Base-by-base conservation (phyloP, 2,888 invertebrate genomes). In the Cactoblastis cactorum region DNA sequence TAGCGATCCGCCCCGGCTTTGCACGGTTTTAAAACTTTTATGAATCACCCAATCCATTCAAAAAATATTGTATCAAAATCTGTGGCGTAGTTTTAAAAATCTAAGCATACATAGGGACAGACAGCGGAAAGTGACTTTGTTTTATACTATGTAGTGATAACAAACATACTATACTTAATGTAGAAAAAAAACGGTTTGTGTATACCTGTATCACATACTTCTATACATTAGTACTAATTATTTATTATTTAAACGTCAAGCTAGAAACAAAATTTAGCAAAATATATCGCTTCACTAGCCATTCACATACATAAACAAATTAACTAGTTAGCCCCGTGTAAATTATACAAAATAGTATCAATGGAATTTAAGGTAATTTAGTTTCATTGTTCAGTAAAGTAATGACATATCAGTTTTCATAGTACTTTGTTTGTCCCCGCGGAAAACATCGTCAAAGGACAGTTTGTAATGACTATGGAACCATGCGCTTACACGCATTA, bases 341-440 rank as follows among this genome's bases (percentile, higher is more conserved):
- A 55, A 58, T 55, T 46, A 53, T 55, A 51, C 51, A 53, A 37
- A 48, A 43, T 28, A 17, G 28, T 17, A 2, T 6, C 5, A 8
- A 28, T 28, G 28, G 28, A 54, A 55, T 53, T 50, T 52, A 46
- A 41, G 50, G 51, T 49, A 54, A 58, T 54, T 53, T 50, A 56
- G 50, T 50, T 53, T 52, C 48, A 53, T 58, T 58, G 54, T 55
- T 50, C 49, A 34, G 28, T 41, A 39, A 50, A 34, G 28, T 41
- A 39, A 50, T 58, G 55, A 56, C 55, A 46, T 52, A 52, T 47
- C 52, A 33, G 47, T 53, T 53, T 57, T 56, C 6, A 48, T 38
- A 48, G 17, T 28, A 22, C 37, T 28, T 48, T 37, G 14, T 41
- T 48, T 24, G 22, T 41, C 41, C 43, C 28, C 17, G 28, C 17